phyloP scores from a whole-genome alignment of 2,113 vertebrate genomes.

The Hemiscyllium ocellatum region DNA sequence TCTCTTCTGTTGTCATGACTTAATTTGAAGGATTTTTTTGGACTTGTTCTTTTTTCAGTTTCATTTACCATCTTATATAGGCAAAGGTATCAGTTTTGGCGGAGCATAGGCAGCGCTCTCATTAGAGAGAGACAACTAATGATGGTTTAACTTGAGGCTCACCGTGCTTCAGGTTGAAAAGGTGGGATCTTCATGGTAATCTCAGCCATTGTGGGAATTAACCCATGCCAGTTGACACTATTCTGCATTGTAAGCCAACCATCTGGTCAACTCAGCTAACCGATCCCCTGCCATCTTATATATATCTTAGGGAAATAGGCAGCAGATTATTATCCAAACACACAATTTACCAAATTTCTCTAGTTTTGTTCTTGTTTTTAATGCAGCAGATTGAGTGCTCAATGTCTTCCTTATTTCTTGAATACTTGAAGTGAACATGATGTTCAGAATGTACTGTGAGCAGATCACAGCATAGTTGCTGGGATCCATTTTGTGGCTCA shows the following conservation, averaged over 20 bases:
- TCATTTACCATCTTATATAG: neutral
- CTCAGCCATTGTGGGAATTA: too few species aligned
- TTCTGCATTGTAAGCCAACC: too few species aligned
- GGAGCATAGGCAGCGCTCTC: too few species aligned
- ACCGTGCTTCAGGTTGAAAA: too few species aligned
- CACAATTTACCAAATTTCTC: neutral
- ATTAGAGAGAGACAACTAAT: too few species aligned
- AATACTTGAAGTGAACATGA: neutral
- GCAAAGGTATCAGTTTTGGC: too few species aligned
- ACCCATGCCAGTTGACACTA: too few species aligned
- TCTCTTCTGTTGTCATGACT: neutral
- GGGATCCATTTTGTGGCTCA: neutral
- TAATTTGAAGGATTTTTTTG: neutral
- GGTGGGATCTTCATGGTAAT: too few species aligned
- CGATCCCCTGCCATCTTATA: too few species aligned
- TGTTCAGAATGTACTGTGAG: too few species aligned
- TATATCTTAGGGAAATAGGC: neutral
- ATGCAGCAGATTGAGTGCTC: neutral
- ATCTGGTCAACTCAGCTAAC: too few species aligned
- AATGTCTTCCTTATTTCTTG: neutral
- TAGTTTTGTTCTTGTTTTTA: neutral
- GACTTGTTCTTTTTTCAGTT: neutral
- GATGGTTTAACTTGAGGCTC: too few species aligned
- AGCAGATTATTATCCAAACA: neutral
- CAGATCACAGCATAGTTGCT: neutral